Evolutionary conservation across 2,113 vertebrate genomes (phyloP), one percentile per base, ranked within the genome.

Genomic region (Podilymbus podiceps): DNA sequence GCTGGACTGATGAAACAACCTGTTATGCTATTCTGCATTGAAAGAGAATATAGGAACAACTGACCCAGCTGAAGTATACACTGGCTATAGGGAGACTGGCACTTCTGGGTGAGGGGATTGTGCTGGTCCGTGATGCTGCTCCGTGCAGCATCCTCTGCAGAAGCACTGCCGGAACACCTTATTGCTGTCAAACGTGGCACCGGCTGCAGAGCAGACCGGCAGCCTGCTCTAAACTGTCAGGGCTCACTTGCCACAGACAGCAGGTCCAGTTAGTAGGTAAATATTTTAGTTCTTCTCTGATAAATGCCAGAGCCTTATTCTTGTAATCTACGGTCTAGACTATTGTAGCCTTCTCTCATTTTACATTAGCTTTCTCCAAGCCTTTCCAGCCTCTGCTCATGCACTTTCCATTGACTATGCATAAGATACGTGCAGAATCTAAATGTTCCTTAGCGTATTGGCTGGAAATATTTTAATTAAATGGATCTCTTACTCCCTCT

Each of bases 391-490:
- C 60, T 56, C 64, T 87, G 35, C 64, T 72, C 23, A 19, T 56
- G 44, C 30, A 47, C 20, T 96, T 87, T 81, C 76, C 86, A 93
- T 88, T 56, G 93, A 88, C 86, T 91, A 20, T 78, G 44, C 49
- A 31, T 60, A 89, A 84, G 60, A 72, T 78, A 27, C 2, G 2
- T 75, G 69, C 60, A 73, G 87, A 94, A 88, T 82, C 77, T 60
- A 76, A 89, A 91, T 1, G 53, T 81, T 91, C 77, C 91, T 92
- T 52, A 53, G 93, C 0, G 4, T 75, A 88, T 60, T 91, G 93
- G 35, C 73, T 95, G 84, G 77, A 91, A 96, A 87, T 60, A 73
- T 64, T 94, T 85, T 89, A 85, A 89, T 93, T 93, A 87, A 96
- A 91, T 94, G 35, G 64, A 63, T 81, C 60, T 85, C 84, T 22